Conservation (phyloP, 2,113 vertebrate species). For the Xenotilapia flavipinnis region DNA sequence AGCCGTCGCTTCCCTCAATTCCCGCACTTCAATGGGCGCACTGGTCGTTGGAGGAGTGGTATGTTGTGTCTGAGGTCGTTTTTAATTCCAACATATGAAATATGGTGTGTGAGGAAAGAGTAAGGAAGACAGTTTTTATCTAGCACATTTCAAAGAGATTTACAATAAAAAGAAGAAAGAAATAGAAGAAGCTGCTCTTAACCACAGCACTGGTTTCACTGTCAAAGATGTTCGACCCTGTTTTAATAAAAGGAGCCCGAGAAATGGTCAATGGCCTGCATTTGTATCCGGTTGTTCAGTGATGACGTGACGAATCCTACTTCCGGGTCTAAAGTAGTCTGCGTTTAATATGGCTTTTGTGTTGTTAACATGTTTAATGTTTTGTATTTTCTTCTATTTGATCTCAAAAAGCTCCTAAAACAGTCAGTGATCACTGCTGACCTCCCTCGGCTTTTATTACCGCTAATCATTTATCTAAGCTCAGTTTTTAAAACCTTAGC, state of each 20-base stretch:
- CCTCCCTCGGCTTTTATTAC: too few species aligned
- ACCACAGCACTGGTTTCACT: not conserved
- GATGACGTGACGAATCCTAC: too few species aligned
- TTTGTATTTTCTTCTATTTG: too few species aligned
- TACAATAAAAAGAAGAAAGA: not conserved
- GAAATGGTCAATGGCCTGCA: fast-evolving
- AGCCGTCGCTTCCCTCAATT: conserved; percentile 86
- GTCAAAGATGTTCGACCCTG: not conserved
- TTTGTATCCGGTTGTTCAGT: too few species aligned
- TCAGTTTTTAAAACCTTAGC: too few species aligned
- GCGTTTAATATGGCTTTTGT: too few species aligned
- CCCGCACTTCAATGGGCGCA: conserved; percentile 88
- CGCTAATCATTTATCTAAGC: too few species aligned
- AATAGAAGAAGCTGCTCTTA: not conserved
- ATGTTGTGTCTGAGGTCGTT: conserved; percentile 50
- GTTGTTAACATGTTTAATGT: too few species aligned
- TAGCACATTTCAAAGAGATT: not conserved
- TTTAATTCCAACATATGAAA: not conserved
- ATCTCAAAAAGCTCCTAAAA: too few species aligned
- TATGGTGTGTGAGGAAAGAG: not conserved
- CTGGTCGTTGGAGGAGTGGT: conserved; percentile 90
- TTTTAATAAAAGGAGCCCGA: not conserved
- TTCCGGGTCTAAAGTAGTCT: too few species aligned
- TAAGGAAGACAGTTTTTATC: not conserved
- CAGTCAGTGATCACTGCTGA: too few species aligned